phyloP scores from a whole-genome alignment of 2,888 invertebrate genomes.

The Zhuqinia jingwanae region DNA sequence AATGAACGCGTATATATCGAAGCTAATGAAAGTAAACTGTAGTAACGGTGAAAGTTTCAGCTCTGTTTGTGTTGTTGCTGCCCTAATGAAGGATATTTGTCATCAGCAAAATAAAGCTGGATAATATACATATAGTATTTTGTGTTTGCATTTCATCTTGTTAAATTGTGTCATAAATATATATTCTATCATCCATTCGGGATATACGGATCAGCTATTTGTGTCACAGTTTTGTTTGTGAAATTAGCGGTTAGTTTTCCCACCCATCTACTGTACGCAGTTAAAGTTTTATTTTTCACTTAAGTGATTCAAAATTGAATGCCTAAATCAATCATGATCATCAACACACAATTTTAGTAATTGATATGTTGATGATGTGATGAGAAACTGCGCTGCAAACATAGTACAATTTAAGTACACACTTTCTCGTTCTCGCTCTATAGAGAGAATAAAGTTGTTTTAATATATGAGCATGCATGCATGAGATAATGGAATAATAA shows the following conservation, averaged over 20 bases:
- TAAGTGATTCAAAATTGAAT: slow-evolving; percentile 40
- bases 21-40: slow-evolving; percentile 18
- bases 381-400: slow-evolving; percentile 12
- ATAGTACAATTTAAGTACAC: not conserved
- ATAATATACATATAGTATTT: not conserved
- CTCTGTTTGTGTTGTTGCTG: not conserved
- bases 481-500: slow-evolving; percentile 16
- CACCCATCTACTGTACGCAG: not conserved
- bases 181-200: not conserved
- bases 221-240: slow-evolving; percentile 10
- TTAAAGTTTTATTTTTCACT: slow-evolving; percentile 51
- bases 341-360: slow-evolving; percentile 55
- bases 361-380: slow-evolving; percentile 48
- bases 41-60: slow-evolving; percentile 19
- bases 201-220: slow-evolving; percentile 28
- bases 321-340: slow-evolving; percentile 18
- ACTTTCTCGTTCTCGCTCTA: no score
- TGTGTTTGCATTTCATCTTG: not conserved
- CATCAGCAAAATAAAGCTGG: not conserved
- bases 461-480: not conserved
- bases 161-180: no score
- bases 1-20: no score
- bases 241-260: not conserved
- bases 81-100: not conserved
- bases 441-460: not conserved